Conservation (phyloP, 1,140 invertebrate species). For the Lordiphosa collinella region DNA sequence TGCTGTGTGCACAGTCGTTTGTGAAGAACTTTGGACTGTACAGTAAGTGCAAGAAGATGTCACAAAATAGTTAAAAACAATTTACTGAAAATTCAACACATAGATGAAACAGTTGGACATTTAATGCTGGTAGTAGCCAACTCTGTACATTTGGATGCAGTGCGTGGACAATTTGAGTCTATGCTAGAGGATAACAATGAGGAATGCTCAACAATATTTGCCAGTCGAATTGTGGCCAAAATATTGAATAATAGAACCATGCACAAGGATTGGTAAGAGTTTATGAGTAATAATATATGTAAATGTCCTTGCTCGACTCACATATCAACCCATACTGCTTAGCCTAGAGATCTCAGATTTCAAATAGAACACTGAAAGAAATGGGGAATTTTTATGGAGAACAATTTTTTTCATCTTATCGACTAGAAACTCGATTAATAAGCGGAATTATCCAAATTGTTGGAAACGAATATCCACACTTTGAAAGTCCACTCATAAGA, state of each 20-base stretch:
- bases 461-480: too few relatives aligned
- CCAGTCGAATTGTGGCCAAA: conserved; percentile 91
- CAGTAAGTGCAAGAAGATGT: conserved; percentile 84
- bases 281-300: too few relatives aligned
- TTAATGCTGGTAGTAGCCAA: conserved; percentile 88
- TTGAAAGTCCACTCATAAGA: too few relatives aligned
- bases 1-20: conserved; percentile 96
- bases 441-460: too few relatives aligned
- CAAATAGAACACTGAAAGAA: too few relatives aligned
- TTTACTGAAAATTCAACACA: background rate
- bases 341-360: too few relatives aligned
- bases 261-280: conserved; percentile 88
- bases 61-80: too few relatives aligned
- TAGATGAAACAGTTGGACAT: conserved; percentile 86
- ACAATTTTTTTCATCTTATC: too few relatives aligned
- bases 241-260: conserved; percentile 89
- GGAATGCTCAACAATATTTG: conserved; percentile 89
- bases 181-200: conserved; percentile 91
- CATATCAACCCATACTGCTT: too few relatives aligned
- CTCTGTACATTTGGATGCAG: conserved; percentile 81
- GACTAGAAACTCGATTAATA: too few relatives aligned
- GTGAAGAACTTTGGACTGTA: conserved; percentile 99
- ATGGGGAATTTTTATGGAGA: too few relatives aligned
- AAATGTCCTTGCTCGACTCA: too few relatives aligned
- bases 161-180: conserved; percentile 93